Evolutionary conservation across 2,888 invertebrate genomes (phyloP).

Genomic region (Hofmannophila pseudospretella): DNA sequence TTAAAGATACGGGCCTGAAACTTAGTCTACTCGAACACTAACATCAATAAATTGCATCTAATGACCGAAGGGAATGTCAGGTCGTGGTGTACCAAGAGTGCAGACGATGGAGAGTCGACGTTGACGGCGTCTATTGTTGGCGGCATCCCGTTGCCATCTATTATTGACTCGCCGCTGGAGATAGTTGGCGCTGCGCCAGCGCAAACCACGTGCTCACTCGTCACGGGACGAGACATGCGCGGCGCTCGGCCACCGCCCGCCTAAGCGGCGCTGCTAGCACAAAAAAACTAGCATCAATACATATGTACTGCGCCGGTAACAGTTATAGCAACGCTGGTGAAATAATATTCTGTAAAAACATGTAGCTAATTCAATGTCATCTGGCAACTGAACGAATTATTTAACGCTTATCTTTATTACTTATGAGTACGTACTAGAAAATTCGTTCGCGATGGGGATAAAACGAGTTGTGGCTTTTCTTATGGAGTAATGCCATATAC

Average conservation of each 20-base stretch:
- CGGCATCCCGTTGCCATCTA: slow-evolving; percentile 74
- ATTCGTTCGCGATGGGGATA: no score
- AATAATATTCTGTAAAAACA: neutral
- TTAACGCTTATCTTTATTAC: no score
- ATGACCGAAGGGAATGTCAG: neutral
- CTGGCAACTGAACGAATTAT: no score
- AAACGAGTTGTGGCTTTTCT: no score
- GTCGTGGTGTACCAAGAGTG: slow-evolving; percentile 9
- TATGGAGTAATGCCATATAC: no score
- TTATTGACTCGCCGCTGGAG: slow-evolving; percentile 77
- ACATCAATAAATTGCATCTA: neutral
- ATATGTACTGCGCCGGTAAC: neutral
- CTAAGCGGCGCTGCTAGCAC: slow-evolving; percentile 24
- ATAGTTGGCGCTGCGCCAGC: slow-evolving; percentile 71
- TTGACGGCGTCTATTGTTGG: slow-evolving; percentile 73
- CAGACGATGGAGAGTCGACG: slow-evolving; percentile 27
- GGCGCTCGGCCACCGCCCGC: slow-evolving; percentile 32
- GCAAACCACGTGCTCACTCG: slow-evolving; percentile 66
- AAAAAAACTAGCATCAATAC: slow-evolving; percentile 25
- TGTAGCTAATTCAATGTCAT: neutral
- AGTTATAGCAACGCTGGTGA: neutral
- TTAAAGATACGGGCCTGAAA: no score
- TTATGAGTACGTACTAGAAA: no score
- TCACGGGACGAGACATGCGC: slow-evolving; percentile 64
- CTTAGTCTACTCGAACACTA: no score